Conservation (phyloP, 2,888 invertebrate genomes). For the Erynnis tages region DNA sequence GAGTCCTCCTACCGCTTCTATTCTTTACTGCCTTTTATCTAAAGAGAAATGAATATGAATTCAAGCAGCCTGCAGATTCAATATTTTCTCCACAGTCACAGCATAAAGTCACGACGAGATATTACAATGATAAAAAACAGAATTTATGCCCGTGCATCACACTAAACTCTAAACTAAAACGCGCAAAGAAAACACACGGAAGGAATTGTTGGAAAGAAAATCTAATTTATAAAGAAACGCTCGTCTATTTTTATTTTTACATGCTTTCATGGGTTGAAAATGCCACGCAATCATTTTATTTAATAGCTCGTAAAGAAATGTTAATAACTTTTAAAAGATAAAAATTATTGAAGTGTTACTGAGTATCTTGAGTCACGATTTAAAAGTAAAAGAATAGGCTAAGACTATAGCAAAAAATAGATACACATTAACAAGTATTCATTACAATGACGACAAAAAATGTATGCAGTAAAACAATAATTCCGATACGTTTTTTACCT, state of each 20-base stretch:
- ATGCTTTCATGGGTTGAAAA: no score
- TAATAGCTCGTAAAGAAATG: no score
- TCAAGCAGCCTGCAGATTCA: conserved; percentile 36
- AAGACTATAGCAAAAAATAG: not conserved
- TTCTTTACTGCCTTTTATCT: conserved; percentile 28
- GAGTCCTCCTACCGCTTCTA: conserved; percentile 19
- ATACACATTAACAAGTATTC: not conserved
- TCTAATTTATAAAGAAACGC: no score
- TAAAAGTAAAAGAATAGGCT: no score
- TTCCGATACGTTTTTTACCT: not conserved
- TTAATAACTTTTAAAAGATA: no score
- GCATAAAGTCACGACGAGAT: conserved; percentile 42
- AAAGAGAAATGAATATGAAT: conserved; percentile 35
- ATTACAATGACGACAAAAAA: not conserved
- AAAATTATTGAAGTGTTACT: no score
- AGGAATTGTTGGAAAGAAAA: no score
- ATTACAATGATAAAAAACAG: conserved; percentile 53
- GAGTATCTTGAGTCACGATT: no score
- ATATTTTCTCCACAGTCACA: conserved; percentile 39
- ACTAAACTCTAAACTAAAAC: conserved; percentile 48
- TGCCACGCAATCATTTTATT: no score
- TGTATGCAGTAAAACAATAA: not conserved
- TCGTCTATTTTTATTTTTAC: no score
- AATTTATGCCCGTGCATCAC: conserved; percentile 57
- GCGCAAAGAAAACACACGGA: conserved; percentile 36